Evolutionary conservation across 2,888 invertebrate species (phyloP), one percentile per base, ranked within the genome.

Genomic region (Apodemia duryi): DNA sequence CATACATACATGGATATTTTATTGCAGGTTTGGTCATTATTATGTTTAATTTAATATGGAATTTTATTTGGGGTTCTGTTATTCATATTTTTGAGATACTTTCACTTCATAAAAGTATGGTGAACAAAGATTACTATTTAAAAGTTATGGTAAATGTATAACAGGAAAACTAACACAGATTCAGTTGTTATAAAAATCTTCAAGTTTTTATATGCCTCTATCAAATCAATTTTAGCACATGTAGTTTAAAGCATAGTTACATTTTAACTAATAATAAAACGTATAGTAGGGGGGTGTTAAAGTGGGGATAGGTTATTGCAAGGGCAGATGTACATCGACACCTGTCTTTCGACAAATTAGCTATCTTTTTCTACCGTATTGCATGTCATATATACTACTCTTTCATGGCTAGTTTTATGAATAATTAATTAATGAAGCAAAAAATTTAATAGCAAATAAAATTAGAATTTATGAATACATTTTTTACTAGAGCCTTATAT

Each of bases 241-340:
- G 46, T 57, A 60, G n/a, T 57, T 57, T 32, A 64, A 60, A 43
- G 49, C 61, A 51, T 41, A 61, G 61, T 64, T 61, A 51, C 61
- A 61, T 38, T 64, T 68, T 66, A 63, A 54, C 65, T 62, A 66
- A 66, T 65, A 67, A 66, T 66, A 67, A 65, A 69, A 65, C 65
- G 69, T 68, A 70, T 69, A 66, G 67, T 74, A 77, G 75, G 76
- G 35, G 77, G 76, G 77, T 69, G 69, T 69, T 66, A 71, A 72
- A 72, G 69, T 74, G 77, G 75, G 80, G 77, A 78, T 77, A 79
- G 77, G 76, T 76, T 77, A 73, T 74, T 76, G 76, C 74, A 68
- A 66, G 79, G 78, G 88, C 88, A 87, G 88, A 86, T 88, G 88
- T 79, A 80, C 74, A 74, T 74, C 77, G 80, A 83, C 88, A 88